Conservation (phyloP, 2,888 invertebrate genomes). For the Pseudococcus jackbeardsleyi region DNA sequence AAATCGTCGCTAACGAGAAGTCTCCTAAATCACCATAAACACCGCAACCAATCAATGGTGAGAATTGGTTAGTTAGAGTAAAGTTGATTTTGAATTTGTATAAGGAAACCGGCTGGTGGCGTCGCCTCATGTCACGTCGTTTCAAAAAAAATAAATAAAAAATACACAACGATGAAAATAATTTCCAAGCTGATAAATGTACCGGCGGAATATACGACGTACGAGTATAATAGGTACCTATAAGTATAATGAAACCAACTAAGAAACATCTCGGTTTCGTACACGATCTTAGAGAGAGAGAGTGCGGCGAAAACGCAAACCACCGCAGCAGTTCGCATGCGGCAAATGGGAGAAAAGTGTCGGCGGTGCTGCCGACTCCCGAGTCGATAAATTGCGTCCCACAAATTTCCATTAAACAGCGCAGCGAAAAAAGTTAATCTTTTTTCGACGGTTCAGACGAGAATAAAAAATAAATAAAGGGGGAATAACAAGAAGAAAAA, state of each 20-base stretch:
- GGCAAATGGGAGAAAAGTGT: background rate
- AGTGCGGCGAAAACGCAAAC: background rate
- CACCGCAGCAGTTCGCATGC: background rate
- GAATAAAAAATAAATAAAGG: background rate
- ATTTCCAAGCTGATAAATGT: background rate
- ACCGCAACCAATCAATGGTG: conserved; percentile 34
- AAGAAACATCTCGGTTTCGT: background rate
- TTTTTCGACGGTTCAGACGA: background rate
- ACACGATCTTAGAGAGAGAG: background rate
- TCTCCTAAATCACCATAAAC: conserved; percentile 16
- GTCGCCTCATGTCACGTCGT: background rate
- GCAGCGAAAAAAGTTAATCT: conserved; percentile 5
- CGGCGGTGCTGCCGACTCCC: background rate
- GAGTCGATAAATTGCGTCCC: conserved; percentile 23
- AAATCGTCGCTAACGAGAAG: conserved; percentile 37
- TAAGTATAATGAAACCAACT: background rate
- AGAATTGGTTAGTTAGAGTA: conserved; percentile 15
- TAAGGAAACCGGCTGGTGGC: background rate
- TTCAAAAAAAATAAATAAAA: no score
- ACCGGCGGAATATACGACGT: background rate
- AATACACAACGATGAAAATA: background rate
- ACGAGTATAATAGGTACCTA: background rate
- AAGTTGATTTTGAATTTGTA: background rate
- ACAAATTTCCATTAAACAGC: conserved; percentile 17
- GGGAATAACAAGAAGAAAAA: background rate